A percentile compares a stretch with the other conserved stretches of the same genome.
These are phyloP conservation scores for Camponotus floridanus DNA, from an alignment of 1,140 invertebrate species.

Conservation along the genomic window DNA sequence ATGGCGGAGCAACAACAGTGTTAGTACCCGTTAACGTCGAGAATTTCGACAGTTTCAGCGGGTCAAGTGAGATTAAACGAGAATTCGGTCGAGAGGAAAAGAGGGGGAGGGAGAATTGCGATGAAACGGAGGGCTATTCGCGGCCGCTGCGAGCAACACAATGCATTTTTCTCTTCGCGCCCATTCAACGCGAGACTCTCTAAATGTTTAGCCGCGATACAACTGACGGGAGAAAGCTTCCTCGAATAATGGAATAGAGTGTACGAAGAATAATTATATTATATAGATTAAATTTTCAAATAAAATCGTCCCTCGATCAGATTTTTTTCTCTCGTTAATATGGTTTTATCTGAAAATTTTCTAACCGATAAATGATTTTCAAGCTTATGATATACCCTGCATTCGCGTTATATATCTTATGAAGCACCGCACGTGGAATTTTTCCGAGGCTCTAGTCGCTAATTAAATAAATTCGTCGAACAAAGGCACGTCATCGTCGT, in stretches of 20 bases:
- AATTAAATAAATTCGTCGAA: constrained; percentile 30
- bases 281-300: not conserved
- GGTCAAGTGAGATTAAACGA: constrained; percentile 73
- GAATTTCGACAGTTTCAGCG: constrained; percentile 62
- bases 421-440: not conserved
- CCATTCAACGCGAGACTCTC: constrained; percentile 25
- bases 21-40: constrained; percentile 57
- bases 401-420: not conserved
- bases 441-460: constrained; percentile 13
- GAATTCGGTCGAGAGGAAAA: constrained; percentile 45
- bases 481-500: constrained; percentile 23
- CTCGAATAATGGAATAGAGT: not conserved
- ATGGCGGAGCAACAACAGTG: constrained; percentile 29
- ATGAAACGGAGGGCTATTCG: constrained; percentile 55
- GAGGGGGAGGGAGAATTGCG: constrained; percentile 27
- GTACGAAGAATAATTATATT: constrained; percentile 1
- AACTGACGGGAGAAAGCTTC: constrained; percentile 33
- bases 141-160: constrained; percentile 57
- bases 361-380: not conserved
- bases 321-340: not conserved
- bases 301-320: constrained; percentile 5
- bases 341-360: not conserved
- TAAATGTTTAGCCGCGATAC: constrained; percentile 60
- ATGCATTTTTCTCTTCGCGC: constrained; percentile 61
- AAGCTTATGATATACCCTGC: not conserved